These are phyloP conservation scores for Drosophila bocqueti DNA, from an alignment of 1,140 invertebrate genomes.

Conservation along the genomic window DNA sequence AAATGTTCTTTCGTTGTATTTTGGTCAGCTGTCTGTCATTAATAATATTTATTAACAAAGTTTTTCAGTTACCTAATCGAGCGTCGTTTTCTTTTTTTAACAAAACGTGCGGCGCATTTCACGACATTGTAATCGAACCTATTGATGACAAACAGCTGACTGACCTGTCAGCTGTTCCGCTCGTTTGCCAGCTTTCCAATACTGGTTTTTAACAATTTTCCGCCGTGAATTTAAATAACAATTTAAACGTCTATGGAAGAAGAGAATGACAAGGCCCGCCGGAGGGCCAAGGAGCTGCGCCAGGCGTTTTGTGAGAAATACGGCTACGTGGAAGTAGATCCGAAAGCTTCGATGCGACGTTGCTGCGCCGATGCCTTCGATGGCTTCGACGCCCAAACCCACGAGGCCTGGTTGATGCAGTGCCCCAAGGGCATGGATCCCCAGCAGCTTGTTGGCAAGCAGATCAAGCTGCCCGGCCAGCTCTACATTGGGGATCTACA, in stretches of 20 bases:
- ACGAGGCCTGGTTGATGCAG: slow-evolving; percentile 65
- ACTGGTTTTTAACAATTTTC: slow-evolving; percentile 13
- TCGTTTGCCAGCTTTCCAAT: slow-evolving; percentile 2
- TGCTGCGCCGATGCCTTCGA: too few species aligned
- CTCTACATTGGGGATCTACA: slow-evolving; percentile 28
- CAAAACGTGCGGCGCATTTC: not conserved
- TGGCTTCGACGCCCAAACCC: slow-evolving; percentile 34
- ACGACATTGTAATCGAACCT: not conserved
- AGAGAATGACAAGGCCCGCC: not conserved
- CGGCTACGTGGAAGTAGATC: slow-evolving; percentile 1
- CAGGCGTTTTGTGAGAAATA: slow-evolving; percentile 38
- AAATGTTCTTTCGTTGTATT: too few species aligned
- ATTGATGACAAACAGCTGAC: slow-evolving; percentile 7
- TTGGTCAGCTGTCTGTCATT: not conserved
- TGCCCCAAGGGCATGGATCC: slow-evolving; percentile 52
- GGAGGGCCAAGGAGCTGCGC: not conserved
- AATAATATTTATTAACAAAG: too few species aligned
- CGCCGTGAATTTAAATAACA: slow-evolving; percentile 1
- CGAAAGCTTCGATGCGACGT: not conserved
- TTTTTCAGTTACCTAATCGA: too few species aligned
- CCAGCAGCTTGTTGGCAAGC: slow-evolving; percentile 26
- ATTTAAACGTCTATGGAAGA: slow-evolving; percentile 17
- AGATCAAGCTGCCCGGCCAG: slow-evolving; percentile 58
- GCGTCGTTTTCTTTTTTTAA: too few species aligned
- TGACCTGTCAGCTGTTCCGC: not conserved